Conservation (phyloP, 2,888 invertebrate genomes). For the Melanchra persicariae region DNA sequence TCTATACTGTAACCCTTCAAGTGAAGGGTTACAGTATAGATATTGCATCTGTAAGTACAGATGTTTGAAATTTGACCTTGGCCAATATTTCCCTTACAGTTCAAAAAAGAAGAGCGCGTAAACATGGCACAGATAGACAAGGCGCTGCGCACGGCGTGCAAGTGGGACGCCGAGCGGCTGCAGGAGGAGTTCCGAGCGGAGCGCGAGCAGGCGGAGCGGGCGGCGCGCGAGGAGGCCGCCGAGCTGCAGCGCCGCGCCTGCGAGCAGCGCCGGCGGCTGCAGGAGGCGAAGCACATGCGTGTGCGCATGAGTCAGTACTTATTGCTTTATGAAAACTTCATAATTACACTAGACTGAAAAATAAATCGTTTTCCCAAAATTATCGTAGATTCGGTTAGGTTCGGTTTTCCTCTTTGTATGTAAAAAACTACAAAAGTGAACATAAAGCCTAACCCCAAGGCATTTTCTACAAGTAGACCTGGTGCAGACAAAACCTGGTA, state of each 20-base stretch:
- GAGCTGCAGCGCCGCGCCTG: slow-evolving; percentile 82
- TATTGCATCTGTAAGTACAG: too few relatives aligned
- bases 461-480: too few relatives aligned
- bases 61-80: not conserved
- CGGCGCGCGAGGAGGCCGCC: slow-evolving; percentile 70
- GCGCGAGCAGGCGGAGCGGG: slow-evolving; percentile 71
- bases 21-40: too few relatives aligned
- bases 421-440: too few relatives aligned
- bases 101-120: slow-evolving; percentile 96
- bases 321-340: not conserved
- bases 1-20: too few relatives aligned
- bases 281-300: slow-evolving; percentile 66
- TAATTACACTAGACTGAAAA: too few relatives aligned
- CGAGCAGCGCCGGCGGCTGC: slow-evolving; percentile 85
- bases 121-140: slow-evolving; percentile 94
- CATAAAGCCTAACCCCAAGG: too few relatives aligned
- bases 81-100: slow-evolving; percentile 80
- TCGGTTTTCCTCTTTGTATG: too few relatives aligned
- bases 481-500: too few relatives aligned
- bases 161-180: slow-evolving; percentile 91
- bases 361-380: too few relatives aligned
- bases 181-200: slow-evolving; percentile 80
- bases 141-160: slow-evolving; percentile 93
- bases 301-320: slow-evolving; percentile 68
- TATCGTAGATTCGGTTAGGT: too few relatives aligned